Evolutionary conservation across 2,888 invertebrate species (phyloP), one percentile per base, ranked within the genome.

Genomic region (Phorcus lineatus): DNA sequence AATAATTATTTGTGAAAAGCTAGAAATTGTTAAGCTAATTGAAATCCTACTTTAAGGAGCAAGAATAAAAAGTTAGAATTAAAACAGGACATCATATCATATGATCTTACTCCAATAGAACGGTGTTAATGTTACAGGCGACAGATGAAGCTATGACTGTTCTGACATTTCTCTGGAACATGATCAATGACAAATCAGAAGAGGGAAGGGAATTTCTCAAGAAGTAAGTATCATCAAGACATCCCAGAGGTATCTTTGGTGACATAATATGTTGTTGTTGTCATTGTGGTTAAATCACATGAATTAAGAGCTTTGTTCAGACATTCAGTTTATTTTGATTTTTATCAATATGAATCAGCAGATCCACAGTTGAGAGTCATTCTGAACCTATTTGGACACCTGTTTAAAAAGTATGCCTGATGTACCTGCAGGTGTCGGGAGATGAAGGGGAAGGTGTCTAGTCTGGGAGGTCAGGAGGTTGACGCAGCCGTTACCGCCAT

Each of bases 401-500:
- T n/a, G n/a, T n/a, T n/a, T 17, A n/a, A 1, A 0, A 24, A 57
- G 22, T 24, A 24, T 22, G n/a, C 55, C 52, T n/a, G 67, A 11
- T 55, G 62, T 55, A 36, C 24, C 53, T 81, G 9, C 70, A 89
- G 87, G 79, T 88, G 88, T 84, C 83, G 67, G 17, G 85, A 85
- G 77, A 86, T 88, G 22, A 82, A 85, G 28, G 77, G 80, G 74
- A 89, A 87, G 57, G 81, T 82, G 2, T 57, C 85, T 22, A 82
- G 80, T 13, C 83, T 91, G 17, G 92, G 92, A 16, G 91, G 91
- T 4, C 86, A 87, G 22, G 87, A 86, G 55, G 86, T 92, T 28
- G 88, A 88, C 54, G 67, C 82, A 19, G 91, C 92, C n/a, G 84
- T 92, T 6, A 80, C 83, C 13, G 85, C 90, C 0, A 88, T 92